These are phyloP conservation scores for Pasiphila rectangulata DNA, from an alignment of 2,888 invertebrate species.

Conservation along the genomic window DNA sequence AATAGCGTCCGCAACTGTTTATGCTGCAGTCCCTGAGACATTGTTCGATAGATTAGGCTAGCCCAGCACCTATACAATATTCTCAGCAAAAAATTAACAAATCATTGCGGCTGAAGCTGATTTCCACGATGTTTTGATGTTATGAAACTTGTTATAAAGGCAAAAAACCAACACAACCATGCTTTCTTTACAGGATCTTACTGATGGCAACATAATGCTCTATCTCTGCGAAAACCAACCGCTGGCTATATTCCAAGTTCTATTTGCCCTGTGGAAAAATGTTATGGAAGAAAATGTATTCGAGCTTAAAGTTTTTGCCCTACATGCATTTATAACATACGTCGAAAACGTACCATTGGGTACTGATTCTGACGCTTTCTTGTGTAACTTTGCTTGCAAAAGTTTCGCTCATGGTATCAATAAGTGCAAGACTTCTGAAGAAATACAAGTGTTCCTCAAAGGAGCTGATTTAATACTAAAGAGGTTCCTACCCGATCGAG, in stretches of 20 bases:
- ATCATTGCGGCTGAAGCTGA: no score
- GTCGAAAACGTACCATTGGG: conserved; percentile 64
- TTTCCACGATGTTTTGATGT: no score
- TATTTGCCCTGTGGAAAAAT: conserved; percentile 72
- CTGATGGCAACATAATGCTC: conserved; percentile 54
- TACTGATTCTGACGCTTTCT: conserved; percentile 70
- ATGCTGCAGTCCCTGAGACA: no score
- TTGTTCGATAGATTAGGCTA: no score
- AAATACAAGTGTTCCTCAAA: conserved; percentile 52
- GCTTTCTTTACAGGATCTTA: conserved; percentile 49
- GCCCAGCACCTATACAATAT: no score
- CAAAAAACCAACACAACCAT: no score
- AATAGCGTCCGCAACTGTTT: no score
- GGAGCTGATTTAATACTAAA: conserved; percentile 68
- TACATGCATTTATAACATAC: conserved; percentile 81
- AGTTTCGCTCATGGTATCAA: conserved; percentile 77
- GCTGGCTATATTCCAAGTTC: conserved; percentile 74
- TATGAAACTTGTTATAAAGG: no score
- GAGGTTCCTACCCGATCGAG: conserved; percentile 62
- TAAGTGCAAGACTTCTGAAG: conserved; percentile 46
- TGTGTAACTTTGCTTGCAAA: conserved; percentile 79
- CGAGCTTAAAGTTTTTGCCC: conserved; percentile 75
- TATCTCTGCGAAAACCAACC: conserved; percentile 71
- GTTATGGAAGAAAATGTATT: conserved; percentile 66
- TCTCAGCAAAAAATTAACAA: no score